Conservation (phyloP, 2,113 vertebrate species). For the Petroica traversi region DNA sequence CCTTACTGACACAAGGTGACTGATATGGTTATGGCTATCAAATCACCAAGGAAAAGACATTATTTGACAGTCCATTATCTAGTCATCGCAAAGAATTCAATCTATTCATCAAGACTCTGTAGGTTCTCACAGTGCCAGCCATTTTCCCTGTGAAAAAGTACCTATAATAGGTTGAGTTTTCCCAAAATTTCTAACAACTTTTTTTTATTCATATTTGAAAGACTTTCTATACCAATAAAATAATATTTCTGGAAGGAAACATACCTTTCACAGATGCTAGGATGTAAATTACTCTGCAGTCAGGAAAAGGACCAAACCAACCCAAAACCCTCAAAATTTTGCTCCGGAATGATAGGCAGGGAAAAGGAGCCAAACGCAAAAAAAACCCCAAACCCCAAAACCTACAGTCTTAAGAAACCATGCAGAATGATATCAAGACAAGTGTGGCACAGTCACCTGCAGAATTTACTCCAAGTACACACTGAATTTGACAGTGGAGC, state of each 20-base stretch:
- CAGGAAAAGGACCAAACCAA: not conserved
- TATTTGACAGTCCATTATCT: not conserved
- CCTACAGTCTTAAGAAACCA: not conserved
- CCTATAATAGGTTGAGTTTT: not conserved
- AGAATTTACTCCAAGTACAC: not conserved
- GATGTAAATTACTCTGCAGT: not conserved
- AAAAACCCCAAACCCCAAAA: not conserved
- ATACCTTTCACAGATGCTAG: not conserved
- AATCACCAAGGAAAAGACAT: not conserved
- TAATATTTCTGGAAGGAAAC: not conserved
- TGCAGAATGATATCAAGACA: not conserved
- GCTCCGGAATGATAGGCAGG: not conserved
- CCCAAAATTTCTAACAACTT: not conserved
- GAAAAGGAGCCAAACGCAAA: not conserved
- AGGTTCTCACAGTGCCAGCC: not conserved
- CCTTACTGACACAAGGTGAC: not conserved
- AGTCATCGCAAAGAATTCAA: not conserved
- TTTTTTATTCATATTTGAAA: not conserved
- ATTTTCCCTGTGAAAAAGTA: not conserved
- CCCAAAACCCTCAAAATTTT: not conserved
- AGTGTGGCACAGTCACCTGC: not conserved
- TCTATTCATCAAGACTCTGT: not conserved
- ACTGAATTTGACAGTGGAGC: not conserved
- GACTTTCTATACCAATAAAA: not conserved
- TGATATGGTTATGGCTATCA: not conserved